Evolutionary conservation across 2,797 vertebrate genomes (phyloP).

Genomic region (Morelia viridis): DNA sequence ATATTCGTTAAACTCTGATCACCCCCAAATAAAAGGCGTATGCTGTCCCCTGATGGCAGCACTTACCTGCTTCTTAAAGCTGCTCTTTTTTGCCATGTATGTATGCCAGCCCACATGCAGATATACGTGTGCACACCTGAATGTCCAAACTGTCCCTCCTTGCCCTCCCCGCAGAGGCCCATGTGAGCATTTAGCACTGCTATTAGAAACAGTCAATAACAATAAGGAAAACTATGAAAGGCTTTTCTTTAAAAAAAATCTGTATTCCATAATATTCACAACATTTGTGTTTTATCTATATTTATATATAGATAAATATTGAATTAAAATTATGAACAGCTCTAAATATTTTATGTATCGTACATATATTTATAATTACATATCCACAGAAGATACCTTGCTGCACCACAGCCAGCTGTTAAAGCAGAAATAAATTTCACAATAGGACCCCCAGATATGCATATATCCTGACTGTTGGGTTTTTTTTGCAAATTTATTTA

Average conservation of each 20-base stretch:
- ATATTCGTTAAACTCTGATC: neutral
- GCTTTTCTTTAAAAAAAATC: constrained; percentile 74
- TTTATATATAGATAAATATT: constrained; percentile 28
- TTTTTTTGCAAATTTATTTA: constrained; percentile 75
- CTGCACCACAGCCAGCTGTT: constrained; percentile 69
- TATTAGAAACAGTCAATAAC: neutral
- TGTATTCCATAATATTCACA: constrained; percentile 81
- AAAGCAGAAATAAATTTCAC: constrained; percentile 67
- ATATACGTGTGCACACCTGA: neutral
- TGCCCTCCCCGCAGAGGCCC: neutral
- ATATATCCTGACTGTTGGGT: constrained; percentile 65
- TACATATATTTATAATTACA: constrained; percentile 82
- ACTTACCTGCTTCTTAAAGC: neutral
- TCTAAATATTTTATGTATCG: constrained; percentile 80
- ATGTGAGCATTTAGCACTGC: neutral
- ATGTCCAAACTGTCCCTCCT: neutral
- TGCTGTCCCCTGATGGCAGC: neutral
- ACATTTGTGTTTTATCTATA: constrained; percentile 58
- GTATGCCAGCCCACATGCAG: too few species aligned
- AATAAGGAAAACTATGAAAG: constrained; percentile 30
- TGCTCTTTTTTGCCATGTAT: neutral
- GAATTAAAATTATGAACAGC: constrained; percentile 79
- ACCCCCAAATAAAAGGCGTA: neutral
- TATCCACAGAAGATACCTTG: constrained; percentile 74
- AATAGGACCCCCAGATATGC: constrained; percentile 66